Evolutionary conservation across 2,113 vertebrate genomes (phyloP), one percentile per base, ranked within the genome.

Genomic region (Psephotus haematonotus): DNA sequence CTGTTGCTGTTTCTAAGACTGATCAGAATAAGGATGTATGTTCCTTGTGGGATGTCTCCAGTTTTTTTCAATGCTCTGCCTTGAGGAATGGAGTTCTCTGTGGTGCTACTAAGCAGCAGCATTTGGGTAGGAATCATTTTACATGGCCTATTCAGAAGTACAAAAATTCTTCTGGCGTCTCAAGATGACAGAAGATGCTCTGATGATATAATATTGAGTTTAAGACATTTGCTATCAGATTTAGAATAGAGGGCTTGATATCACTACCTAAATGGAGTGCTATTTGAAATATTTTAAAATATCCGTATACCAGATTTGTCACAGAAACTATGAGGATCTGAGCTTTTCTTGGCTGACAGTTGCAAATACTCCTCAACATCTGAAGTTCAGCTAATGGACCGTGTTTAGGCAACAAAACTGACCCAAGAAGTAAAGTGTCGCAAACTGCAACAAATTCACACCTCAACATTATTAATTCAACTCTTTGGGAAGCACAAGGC

Each of bases 11-110:
- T 88, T 55, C 55, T 86, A 79, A 60, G 25, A 87, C 22, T 33
- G 16, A 28, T 28, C 39, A 41, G 35, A 80, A 44, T 50, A 62
- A 33, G 18, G 17, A 50, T 47, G 23, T 16, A 27, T 53, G 12
- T 63, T 78, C 70, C 27, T 41, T 71, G 12, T 41, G 15, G 12
- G 33, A 71, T n/a, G 1, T 75, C 7, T 70, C 10, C 6, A 37
- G 9, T 47, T 71, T 37, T 63, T 78, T 82, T 46, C 44, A 79
- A 24, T 33, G 8, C 16, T 71, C 7, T 50, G 6, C 10, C 17
- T 50, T 11, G n/a, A 65, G 22, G 18, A 23, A 62, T 60, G n/a
- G 14, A 67, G 8, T 46, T 49, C 15, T 71, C 22, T 0, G 0
- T 35, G 35, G 20, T 65, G 17, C 35, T 62, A 49, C 16, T 50